Evolutionary conservation across 2,888 invertebrate genomes (phyloP), one percentile per base, ranked within the genome.

Genomic region (Polydrusus pterygomalis): DNA sequence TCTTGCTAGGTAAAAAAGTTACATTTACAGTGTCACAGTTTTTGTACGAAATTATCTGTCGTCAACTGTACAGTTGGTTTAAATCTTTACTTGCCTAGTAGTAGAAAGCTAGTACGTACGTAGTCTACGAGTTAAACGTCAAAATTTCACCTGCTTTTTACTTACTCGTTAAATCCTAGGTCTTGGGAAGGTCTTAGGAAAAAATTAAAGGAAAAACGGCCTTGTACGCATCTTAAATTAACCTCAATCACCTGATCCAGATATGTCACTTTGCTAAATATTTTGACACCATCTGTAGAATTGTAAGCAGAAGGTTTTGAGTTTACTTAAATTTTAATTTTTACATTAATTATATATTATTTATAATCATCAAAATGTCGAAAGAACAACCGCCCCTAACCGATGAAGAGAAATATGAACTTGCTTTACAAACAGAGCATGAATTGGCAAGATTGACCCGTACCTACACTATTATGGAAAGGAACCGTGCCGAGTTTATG

Each of bases 381-480:
- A 58, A 65, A 51, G 64, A 69, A 40, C 40, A 64, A 9, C 17
- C 58, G 6, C 77, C 77, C 13, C 84, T 88, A 69, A 86, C 87
- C 30, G 84, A 86, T 10, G 89, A 89, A 72, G 92, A 94, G 82
- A 94, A 83, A 75, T 83, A 82, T 83, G 94, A 95, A 86, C 89
- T 94, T 86, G 94, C 95, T 83, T 91, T 93, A 84, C 91, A 95
- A 83, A 93, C 94, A 5, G 93, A 93, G 83, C 92, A 93, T 71
- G 95, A 97, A 85, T 89, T 96, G 82, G 89, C 91, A n/a, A 92
- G 95, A 78, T 87, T 96, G 49, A 95, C 83, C 94, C 94, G 89
- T 69, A 80, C 77, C 74, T 82, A 82, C 71, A 81, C 78, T 13
- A 93, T 94, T 81, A 94, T 95, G 93, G 95, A 95, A 85, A 91